Conservation (phyloP, 2,797 vertebrate species). For the Gadopsis marmoratus region DNA sequence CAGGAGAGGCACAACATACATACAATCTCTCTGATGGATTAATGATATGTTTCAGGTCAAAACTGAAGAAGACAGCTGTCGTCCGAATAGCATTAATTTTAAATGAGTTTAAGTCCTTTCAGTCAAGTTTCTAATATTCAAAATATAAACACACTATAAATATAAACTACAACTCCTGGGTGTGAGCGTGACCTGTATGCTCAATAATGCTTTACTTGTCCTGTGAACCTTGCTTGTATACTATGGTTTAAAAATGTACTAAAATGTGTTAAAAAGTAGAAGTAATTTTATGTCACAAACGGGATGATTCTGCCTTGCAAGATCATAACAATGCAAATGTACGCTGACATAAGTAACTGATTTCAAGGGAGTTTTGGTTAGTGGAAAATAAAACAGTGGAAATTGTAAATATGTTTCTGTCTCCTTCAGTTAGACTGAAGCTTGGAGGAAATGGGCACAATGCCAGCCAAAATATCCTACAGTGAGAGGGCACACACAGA, state of each 20-base stretch:
- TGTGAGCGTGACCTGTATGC: no score
- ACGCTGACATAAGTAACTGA: not conserved
- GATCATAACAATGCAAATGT: not conserved
- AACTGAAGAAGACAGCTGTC: slow-evolving; percentile 42
- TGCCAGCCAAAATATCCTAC: slow-evolving; percentile 18
- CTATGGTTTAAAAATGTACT: not conserved
- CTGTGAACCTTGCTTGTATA: not conserved
- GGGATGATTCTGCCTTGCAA: not conserved
- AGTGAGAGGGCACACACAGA: not conserved
- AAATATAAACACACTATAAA: not conserved
- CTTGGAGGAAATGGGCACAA: slow-evolving; percentile 10
- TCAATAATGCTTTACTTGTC: not conserved
- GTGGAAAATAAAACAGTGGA: slow-evolving; percentile 17
- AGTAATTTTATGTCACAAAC: not conserved
- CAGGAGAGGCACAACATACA: not conserved
- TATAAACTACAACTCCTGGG: not conserved
- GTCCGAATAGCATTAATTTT: slow-evolving; percentile 22
- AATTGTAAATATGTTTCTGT: slow-evolving; percentile 31
- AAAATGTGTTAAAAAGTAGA: not conserved
- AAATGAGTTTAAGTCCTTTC: slow-evolving; percentile 1
- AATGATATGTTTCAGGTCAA: slow-evolving; percentile 49
- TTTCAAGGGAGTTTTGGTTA: slow-evolving; percentile 17
- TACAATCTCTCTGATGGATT: slow-evolving; percentile 13
- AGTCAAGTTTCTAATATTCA: not conserved
- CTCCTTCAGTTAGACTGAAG: slow-evolving; percentile 30